These are phyloP conservation scores for Drosophila grimshawi DNA, from an alignment of 1,140 invertebrate genomes.

Conservation along the genomic window DNA sequence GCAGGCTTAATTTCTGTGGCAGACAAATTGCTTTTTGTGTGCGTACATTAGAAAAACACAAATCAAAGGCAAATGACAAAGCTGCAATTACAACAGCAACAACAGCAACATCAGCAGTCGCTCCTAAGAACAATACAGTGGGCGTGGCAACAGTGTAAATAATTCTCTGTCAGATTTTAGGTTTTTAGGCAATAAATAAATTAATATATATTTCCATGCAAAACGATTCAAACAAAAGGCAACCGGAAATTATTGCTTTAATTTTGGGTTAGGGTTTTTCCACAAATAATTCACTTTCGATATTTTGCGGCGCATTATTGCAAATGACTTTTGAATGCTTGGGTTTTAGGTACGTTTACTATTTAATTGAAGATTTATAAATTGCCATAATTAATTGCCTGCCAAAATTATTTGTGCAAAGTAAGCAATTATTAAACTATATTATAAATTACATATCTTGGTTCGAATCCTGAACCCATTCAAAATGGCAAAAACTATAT, in stretches of 20 bases:
- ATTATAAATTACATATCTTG: too few species aligned
- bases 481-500: too few species aligned
- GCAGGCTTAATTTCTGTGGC: constrained; percentile 43
- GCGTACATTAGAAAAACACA: constrained; percentile 50
- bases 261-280: neutral
- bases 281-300: constrained; percentile 6
- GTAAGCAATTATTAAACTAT: too few species aligned
- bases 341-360: too few species aligned
- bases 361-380: too few species aligned
- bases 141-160: constrained; percentile 37
- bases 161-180: constrained; percentile 30
- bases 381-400: too few species aligned
- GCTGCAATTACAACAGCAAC: neutral
- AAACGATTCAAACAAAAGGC: neutral
- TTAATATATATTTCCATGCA: constrained; percentile 10
- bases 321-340: constrained; percentile 1
- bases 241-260: constrained; percentile 4
- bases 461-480: too few species aligned
- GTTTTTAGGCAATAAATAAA: constrained; percentile 34
- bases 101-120: neutral
- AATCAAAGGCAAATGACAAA: constrained; percentile 59
- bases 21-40: constrained; percentile 57
- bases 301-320: neutral
- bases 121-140: neutral
- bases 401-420: too few species aligned